Conservation (phyloP, 1,140 invertebrate species). For the Trichonephila inaurata region DNA sequence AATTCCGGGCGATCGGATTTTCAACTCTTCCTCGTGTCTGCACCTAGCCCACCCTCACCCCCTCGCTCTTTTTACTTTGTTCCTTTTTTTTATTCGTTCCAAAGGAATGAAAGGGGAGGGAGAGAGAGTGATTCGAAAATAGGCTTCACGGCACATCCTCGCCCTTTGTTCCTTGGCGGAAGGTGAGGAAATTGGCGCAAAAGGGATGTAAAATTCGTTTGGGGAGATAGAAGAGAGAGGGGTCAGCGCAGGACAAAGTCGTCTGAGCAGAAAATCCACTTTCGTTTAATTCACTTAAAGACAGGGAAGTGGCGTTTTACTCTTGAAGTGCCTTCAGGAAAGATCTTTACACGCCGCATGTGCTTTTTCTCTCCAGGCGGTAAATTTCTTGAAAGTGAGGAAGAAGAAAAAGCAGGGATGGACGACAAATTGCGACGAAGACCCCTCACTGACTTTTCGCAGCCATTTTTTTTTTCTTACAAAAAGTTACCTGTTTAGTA, state of each 20-base stretch:
- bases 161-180: neutral
- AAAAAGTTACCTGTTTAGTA: no score
- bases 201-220: constrained; percentile 31
- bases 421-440: no score
- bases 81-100: neutral
- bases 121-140: neutral
- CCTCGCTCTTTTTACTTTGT: neutral
- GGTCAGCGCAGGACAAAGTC: neutral
- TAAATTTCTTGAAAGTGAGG: neutral
- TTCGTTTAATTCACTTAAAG: constrained; percentile 66
- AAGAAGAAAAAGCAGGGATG: neutral
- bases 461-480: no score
- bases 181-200: constrained; percentile 59
- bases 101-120: neutral
- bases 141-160: neutral
- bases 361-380: neutral
- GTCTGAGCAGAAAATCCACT: constrained; percentile 56
- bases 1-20: constrained; percentile 30
- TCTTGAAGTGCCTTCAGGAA: constrained; percentile 41
- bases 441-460: no score
- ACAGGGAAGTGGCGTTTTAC: constrained; percentile 54
- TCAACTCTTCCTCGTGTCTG: neutral
- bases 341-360: constrained; percentile 12
- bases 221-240: neutral
- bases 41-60: neutral